Percentiles rank a stretch among this genome's conserved stretches.
Evolutionary conservation across 2,888 invertebrate species (phyloP).

Genomic region (Gymnosoma rotundatum): DNA sequence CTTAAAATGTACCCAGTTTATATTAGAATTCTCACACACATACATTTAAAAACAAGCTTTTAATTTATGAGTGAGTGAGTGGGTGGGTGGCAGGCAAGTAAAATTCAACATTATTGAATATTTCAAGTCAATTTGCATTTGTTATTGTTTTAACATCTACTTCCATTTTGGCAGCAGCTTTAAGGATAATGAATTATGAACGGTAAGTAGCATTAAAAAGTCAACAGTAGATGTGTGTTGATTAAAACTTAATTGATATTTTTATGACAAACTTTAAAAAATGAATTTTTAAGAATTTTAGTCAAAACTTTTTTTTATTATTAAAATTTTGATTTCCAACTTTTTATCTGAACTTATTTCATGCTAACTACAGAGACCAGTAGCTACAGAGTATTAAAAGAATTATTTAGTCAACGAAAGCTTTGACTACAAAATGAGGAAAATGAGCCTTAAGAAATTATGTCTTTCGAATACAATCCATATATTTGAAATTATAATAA

Average conservation of each 20-base stretch:
- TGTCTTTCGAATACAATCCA: not conserved
- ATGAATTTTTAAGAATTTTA: no score
- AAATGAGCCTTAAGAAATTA: no score
- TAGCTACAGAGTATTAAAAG: constrained; percentile 9
- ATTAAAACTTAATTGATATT: not conserved
- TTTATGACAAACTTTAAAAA: no score
- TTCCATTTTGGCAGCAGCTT: not conserved
- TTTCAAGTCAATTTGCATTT: constrained; percentile 11
- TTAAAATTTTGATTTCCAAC: not conserved
- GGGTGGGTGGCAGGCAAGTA: constrained; percentile 40
- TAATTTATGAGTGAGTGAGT: constrained; percentile 28
- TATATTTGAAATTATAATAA: not conserved
- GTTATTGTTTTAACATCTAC: not conserved
- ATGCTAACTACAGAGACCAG: not conserved
- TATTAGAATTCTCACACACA: constrained; percentile 21
- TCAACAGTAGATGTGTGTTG: not conserved
- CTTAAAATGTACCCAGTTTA: constrained; percentile 32
- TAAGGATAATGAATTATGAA: not conserved
- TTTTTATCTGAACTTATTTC: not conserved
- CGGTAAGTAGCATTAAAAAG: no score
- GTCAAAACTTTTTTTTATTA: no score
- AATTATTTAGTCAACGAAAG: constrained; percentile 4
- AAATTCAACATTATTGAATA: constrained; percentile 7
- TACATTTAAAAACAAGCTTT: constrained; percentile 1
- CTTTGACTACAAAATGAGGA: no score